phyloP scores from a whole-genome alignment of 2,888 invertebrate genomes.

The Pantelozetes paolii region DNA sequence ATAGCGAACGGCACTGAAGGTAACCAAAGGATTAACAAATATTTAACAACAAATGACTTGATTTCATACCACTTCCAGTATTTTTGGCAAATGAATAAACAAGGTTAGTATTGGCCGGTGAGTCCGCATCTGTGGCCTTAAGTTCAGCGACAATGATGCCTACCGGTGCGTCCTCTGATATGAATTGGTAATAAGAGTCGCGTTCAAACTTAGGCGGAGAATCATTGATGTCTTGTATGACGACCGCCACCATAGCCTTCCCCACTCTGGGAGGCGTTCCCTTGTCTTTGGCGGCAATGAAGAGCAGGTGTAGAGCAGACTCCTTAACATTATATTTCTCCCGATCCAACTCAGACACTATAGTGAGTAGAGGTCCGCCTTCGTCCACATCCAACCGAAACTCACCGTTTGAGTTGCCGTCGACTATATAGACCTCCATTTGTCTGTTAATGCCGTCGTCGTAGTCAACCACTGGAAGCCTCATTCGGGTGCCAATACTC shows the following conservation, averaged over 20 bases:
- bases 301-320: slow-evolving; percentile 48
- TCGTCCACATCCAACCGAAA: slow-evolving; percentile 48
- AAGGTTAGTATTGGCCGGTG: slow-evolving; percentile 49
- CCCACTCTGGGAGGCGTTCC: slow-evolving; percentile 48
- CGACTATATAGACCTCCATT: slow-evolving; percentile 49
- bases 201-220: slow-evolving; percentile 49
- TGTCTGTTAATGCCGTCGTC: slow-evolving; percentile 51
- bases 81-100: slow-evolving; percentile 47
- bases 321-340: slow-evolving; percentile 48
- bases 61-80: slow-evolving; percentile 42
- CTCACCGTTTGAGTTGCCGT: slow-evolving; percentile 49
- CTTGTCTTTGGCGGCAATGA: slow-evolving; percentile 49
- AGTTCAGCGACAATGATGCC: slow-evolving; percentile 49
- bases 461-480: slow-evolving; percentile 62
- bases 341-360: slow-evolving; percentile 49
- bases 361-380: slow-evolving; percentile 47
- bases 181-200: slow-evolving; percentile 48
- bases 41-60: neutral
- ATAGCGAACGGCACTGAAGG: slow-evolving; percentile 80
- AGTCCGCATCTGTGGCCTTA: slow-evolving; percentile 49
- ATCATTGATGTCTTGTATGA: slow-evolving; percentile 49
- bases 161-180: slow-evolving; percentile 49
- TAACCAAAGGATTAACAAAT: neutral
- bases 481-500: slow-evolving; percentile 46
- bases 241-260: slow-evolving; percentile 48